Evolutionary conservation across 2,888 invertebrate species (phyloP).

Genomic region (Nysson spinosus): DNA sequence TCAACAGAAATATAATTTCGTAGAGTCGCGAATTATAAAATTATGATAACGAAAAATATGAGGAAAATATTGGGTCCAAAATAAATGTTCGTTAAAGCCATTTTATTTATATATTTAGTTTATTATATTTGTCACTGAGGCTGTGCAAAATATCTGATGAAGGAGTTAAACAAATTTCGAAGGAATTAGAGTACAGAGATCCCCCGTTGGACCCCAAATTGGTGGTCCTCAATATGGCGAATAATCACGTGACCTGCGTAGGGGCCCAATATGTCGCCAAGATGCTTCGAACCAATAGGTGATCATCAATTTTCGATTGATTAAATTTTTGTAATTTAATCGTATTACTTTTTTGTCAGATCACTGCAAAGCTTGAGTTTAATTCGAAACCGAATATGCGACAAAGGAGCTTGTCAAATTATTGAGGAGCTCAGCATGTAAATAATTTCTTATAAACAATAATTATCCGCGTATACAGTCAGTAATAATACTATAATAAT

Average conservation of each 20-base stretch:
- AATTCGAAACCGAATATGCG: constrained; percentile 60
- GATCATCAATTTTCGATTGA: not conserved
- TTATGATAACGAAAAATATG: no score
- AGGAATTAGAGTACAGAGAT: constrained; percentile 59
- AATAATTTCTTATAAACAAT: not conserved
- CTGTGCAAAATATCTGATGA: constrained; percentile 70
- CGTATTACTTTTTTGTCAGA: constrained; percentile 25
- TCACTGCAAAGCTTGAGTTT: constrained; percentile 58
- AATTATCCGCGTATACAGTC: not conserved
- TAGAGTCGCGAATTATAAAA: not conserved
- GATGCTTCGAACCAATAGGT: constrained; percentile 70
- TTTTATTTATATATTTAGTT: constrained; percentile 27
- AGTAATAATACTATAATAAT: no score
- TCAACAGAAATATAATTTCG: not conserved
- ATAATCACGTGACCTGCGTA: constrained; percentile 71
- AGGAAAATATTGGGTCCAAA: no score
- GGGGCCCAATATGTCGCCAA: constrained; percentile 67
- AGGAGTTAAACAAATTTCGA: constrained; percentile 63
- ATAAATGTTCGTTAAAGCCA: not conserved
- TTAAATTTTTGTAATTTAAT: not conserved
- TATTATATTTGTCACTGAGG: constrained; percentile 67
- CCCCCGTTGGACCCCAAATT: constrained; percentile 56
- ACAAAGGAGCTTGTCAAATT: constrained; percentile 55
- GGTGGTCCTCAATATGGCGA: constrained; percentile 71
- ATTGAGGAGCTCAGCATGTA: constrained; percentile 57